A percentile compares a stretch with the other conserved stretches of the same genome.
These are phyloP conservation scores for Dyspetes luteomarginatus DNA, from an alignment of 2,888 invertebrate genomes.

Conservation along the genomic window DNA sequence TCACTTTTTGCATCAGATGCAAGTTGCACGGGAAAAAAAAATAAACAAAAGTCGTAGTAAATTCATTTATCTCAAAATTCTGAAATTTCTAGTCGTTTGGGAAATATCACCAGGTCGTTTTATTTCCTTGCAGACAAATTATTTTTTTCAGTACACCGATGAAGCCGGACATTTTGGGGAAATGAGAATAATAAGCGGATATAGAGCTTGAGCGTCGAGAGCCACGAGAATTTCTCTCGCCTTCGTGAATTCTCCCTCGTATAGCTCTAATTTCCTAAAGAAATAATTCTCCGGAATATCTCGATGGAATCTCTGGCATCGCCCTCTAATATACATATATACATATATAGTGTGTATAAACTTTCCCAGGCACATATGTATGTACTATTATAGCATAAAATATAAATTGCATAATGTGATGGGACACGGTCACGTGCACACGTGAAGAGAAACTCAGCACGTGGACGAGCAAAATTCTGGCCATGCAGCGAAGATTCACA, in stretches of 20 bases:
- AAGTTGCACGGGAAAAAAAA: no score
- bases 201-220: not conserved
- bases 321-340: not conserved
- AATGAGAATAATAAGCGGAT: conserved; percentile 37
- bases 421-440: conserved; percentile 48
- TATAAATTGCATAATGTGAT: conserved; percentile 37
- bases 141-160: not conserved
- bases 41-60: no score
- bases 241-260: conserved; percentile 28
- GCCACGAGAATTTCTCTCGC: conserved; percentile 31
- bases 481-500: conserved; percentile 50
- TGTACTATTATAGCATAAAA: not conserved
- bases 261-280: conserved; percentile 52
- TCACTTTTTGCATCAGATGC: no score
- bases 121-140: no score
- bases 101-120: no score
- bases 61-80: no score
- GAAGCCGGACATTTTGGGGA: not conserved
- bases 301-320: conserved; percentile 28
- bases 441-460: conserved; percentile 19
- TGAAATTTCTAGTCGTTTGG: no score
- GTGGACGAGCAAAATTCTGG: conserved; percentile 28
- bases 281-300: conserved; percentile 44
- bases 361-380: not conserved
- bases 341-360: no score